Evolutionary conservation across 2,888 invertebrate genomes (phyloP), one percentile per base, ranked within the genome.

Genomic region (Chalcosyrphus nemorum): DNA sequence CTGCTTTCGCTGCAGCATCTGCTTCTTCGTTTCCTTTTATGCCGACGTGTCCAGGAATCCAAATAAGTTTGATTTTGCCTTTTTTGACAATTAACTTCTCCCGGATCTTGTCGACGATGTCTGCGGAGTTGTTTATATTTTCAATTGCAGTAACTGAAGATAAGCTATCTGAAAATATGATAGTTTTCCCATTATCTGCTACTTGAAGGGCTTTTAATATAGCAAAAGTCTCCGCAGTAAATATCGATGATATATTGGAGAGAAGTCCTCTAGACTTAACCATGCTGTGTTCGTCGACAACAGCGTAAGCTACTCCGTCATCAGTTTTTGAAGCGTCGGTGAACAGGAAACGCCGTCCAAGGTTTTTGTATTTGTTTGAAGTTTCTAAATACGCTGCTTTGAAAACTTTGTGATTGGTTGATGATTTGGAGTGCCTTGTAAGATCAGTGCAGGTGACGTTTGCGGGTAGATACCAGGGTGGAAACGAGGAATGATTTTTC

Each of bases 141-240:
- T 32, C 32, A 32, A 32, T 32, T 11, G 32, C 32, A 32, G 32
- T 32, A 32, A 32, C 32, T 11, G 32, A 32, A 32, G 32, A 32
- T 32, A 32, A 32, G 32, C 32, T 32, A 32, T 32, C 32, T 11
- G 32, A 11, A 32, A 32, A 32, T 32, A 32, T 32, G 1, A 32
- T 32, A 32, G 32, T 32, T 32, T 32, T 32, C 32, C 32, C 32
- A 32, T 32, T 32, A 32, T 32, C 32, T 11, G 32, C 9, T 32
- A 32, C 85, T 9, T 32, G 4, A 19, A 4, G 4, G 29, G 29
- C 29, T 29, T 29, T 29, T 29, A 5, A 47, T 21, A 47, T 21
- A 9, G 78, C 63, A 29, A 38, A 38, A n/a, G 65, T 38, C 19
- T 78, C 52, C n/a, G 72, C 24, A 7, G 72, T 72, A 15, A 66